A percentile compares a stretch with the other conserved stretches of the same genome.
These are phyloP conservation scores for Charanyca ferruginea DNA, from an alignment of 2,888 invertebrate genomes.

Conservation along the genomic window DNA sequence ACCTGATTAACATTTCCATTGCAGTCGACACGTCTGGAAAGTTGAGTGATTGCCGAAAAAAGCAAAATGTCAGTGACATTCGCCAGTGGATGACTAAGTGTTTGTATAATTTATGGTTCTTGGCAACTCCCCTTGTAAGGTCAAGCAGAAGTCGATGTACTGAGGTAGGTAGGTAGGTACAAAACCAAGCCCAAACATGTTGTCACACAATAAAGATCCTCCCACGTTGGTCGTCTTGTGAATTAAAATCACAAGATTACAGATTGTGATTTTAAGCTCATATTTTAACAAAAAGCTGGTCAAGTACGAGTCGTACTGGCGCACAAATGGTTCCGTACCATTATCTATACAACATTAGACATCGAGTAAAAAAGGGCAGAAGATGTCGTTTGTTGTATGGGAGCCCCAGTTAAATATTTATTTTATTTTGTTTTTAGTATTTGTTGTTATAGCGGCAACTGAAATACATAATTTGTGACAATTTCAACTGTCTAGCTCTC, in stretches of 20 bases:
- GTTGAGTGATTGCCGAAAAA: conserved; percentile 45
- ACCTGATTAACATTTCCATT: neutral
- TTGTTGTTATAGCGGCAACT: too few relatives aligned
- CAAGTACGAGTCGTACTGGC: too few relatives aligned
- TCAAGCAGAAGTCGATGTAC: conserved; percentile 54
- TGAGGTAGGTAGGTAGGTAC: conserved; percentile 18
- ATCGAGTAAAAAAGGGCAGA: too few relatives aligned
- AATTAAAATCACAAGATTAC: conserved; percentile 1
- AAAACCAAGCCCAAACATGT: conserved; percentile 28
- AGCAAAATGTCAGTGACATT: conserved; percentile 51
- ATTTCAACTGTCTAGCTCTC: too few relatives aligned
- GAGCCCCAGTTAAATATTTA: too few relatives aligned
- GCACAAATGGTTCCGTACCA: too few relatives aligned
- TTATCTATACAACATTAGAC: too few relatives aligned
- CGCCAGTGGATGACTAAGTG: conserved; percentile 52
- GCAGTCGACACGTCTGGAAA: conserved; percentile 16
- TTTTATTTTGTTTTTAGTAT: too few relatives aligned
- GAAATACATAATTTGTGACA: too few relatives aligned
- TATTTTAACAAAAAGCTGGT: too few relatives aligned
- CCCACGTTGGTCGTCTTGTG: conserved; percentile 8
- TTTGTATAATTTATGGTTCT: conserved; percentile 54
- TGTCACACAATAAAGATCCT: conserved; percentile 11
- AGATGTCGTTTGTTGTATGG: too few relatives aligned
- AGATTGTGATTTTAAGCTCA: too few relatives aligned
- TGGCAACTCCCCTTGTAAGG: conserved; percentile 49